A percentile compares a stretch with the other conserved stretches of the same genome.
phyloP scores from a whole-genome alignment of 2,888 invertebrate genomes.

The Fissipunctia ypsillon region DNA sequence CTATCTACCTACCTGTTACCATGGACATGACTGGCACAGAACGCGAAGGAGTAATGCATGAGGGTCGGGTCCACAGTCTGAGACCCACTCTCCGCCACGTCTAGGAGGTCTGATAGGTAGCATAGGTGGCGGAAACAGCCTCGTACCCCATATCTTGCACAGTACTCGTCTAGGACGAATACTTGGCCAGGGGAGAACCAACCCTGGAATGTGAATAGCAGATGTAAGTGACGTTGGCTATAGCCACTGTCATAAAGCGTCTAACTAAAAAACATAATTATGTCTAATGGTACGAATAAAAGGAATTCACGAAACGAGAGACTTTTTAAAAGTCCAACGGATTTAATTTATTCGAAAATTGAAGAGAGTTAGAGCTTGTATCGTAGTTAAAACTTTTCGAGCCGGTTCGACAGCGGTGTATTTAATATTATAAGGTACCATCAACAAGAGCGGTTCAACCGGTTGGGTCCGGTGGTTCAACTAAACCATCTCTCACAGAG shows the following conservation, averaged over 20 bases:
- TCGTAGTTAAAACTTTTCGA: not conserved
- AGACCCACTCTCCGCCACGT: constrained; percentile 97
- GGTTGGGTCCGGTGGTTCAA: too few species aligned
- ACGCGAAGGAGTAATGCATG: constrained; percentile 99
- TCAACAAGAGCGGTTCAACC: not conserved
- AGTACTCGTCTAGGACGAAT: constrained; percentile 99
- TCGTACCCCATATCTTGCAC: constrained; percentile 98
- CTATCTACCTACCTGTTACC: constrained; percentile 96
- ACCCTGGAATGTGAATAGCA: constrained; percentile 91
- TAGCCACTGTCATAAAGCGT: not conserved
- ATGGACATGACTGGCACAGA: constrained; percentile 99
- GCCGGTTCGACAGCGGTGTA: too few species aligned
- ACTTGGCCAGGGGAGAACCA: constrained; percentile 99
- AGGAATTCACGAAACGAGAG: not conserved
- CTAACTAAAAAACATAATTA: not conserved
- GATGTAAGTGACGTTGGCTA: not conserved
- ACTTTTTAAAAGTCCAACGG: not conserved
- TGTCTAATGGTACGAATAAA: not conserved
- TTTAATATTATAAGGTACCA: too few species aligned
- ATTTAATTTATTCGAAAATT: not conserved
- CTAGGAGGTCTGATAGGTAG: constrained; percentile 98
- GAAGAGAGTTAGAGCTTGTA: not conserved
- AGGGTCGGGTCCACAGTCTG: constrained; percentile 99
- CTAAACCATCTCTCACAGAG: not conserved
- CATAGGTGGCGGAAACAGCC: constrained; percentile 99